Evolutionary conservation across 1,140 invertebrate species (phyloP).

Genomic region (Tetramorium parvispinum): DNA sequence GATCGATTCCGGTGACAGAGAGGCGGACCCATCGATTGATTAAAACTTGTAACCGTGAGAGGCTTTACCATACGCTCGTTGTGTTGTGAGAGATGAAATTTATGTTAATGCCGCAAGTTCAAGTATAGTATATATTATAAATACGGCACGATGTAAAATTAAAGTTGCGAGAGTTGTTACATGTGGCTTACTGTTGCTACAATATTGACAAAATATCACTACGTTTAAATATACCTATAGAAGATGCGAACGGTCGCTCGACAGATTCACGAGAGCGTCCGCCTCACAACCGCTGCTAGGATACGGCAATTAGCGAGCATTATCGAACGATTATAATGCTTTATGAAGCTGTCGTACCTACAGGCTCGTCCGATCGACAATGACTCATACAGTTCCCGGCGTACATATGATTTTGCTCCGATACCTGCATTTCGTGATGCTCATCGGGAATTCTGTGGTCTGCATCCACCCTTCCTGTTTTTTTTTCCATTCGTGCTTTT

Average conservation of each 20-base stretch:
- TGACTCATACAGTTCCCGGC: slow-evolving; percentile 22
- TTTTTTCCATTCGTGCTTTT: slow-evolving; percentile 34
- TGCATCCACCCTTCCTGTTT: background rate
- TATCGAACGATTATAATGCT: slow-evolving; percentile 50
- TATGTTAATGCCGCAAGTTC: slow-evolving; percentile 31
- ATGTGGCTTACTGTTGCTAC: slow-evolving; percentile 1
- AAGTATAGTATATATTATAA: background rate
- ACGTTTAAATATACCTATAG: slow-evolving; percentile 4
- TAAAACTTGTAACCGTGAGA: slow-evolving; percentile 7
- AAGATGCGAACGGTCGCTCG: slow-evolving; percentile 22
- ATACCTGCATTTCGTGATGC: slow-evolving; percentile 1
- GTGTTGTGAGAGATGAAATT: slow-evolving; percentile 34
- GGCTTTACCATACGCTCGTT: background rate
- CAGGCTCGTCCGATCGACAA: background rate
- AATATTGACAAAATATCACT: slow-evolving; percentile 35
- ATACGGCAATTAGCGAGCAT: slow-evolving; percentile 61
- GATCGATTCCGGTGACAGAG: slow-evolving; percentile 48
- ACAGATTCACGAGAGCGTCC: slow-evolving; percentile 59
- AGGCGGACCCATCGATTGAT: slow-evolving; percentile 51
- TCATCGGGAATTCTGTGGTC: slow-evolving; percentile 37
- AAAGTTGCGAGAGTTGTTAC: background rate
- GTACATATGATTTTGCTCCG: slow-evolving; percentile 3
- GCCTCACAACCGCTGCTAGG: slow-evolving; percentile 35
- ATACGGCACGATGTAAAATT: slow-evolving; percentile 31
- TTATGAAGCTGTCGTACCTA: slow-evolving; percentile 54